Evolutionary conservation across 2,888 invertebrate species (phyloP).

Genomic region (Litoditis marina): DNA sequence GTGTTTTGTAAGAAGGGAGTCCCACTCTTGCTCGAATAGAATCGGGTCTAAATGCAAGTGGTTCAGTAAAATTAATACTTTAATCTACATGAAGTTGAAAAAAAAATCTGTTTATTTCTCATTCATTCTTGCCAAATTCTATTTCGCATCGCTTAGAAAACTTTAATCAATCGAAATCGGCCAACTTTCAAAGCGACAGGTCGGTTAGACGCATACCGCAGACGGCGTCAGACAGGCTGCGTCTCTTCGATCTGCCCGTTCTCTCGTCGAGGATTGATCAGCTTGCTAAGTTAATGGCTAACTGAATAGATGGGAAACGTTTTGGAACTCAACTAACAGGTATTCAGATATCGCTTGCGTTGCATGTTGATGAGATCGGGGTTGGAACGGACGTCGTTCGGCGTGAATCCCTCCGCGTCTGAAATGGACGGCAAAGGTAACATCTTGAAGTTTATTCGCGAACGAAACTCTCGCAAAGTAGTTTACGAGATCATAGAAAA

Average conservation of each 20-base stretch:
- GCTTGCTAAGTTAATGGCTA: neutral
- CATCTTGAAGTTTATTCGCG: neutral
- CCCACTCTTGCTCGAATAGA: constrained; percentile 1
- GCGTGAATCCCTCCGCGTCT: constrained; percentile 56
- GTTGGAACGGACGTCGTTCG: constrained; percentile 44
- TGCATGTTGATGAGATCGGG: constrained; percentile 53
- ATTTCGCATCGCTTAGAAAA: constrained; percentile 3
- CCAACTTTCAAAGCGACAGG: neutral
- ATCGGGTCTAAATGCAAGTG: neutral
- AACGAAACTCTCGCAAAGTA: neutral
- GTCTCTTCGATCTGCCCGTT: too few relatives aligned
- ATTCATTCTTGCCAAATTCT: too few relatives aligned
- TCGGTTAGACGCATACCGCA: constrained; percentile 9
- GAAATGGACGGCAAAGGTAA: constrained; percentile 11
- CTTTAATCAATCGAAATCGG: neutral
- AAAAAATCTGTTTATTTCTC: too few relatives aligned
- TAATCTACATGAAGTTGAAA: too few relatives aligned
- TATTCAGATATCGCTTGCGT: constrained; percentile 44
- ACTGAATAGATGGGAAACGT: neutral
- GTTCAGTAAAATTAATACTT: too few relatives aligned
- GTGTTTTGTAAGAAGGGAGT: neutral
- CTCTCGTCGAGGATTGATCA: too few relatives aligned
- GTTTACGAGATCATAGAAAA: too few relatives aligned
- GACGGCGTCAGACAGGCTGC: too few relatives aligned
- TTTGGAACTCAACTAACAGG: constrained; percentile 37